phyloP scores from a whole-genome alignment of 2,113 vertebrate genomes.

The Xiphophorus maculatus region DNA sequence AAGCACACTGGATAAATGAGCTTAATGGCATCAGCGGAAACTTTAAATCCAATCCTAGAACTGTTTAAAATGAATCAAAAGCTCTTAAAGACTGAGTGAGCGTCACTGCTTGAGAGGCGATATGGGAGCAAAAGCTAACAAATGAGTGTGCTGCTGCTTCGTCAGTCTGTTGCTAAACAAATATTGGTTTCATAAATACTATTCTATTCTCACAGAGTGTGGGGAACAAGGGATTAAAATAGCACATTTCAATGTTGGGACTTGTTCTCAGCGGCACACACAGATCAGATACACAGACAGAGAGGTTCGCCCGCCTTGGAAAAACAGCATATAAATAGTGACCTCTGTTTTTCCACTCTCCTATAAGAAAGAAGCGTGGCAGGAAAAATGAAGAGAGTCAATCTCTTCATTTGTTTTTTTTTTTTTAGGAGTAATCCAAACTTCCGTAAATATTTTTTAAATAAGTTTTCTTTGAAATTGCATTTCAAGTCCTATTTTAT shows the following conservation, averaged over 20 bases:
- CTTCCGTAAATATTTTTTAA: not conserved
- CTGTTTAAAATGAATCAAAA: constrained; percentile 41
- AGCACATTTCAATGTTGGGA: constrained; percentile 55
- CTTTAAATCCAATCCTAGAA: constrained; percentile 52
- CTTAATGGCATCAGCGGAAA: constrained; percentile 48
- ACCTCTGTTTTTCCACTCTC: constrained; percentile 44
- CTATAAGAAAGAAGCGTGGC: constrained; percentile 26
- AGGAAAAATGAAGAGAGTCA: constrained; percentile 21
- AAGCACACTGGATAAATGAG: constrained; percentile 42
- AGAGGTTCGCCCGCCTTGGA: constrained; percentile 51
- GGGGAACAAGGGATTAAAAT: constrained; percentile 61
- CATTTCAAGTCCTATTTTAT: not conserved
- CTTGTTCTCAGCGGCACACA: constrained; percentile 37
- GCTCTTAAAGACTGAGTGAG: constrained; percentile 13
- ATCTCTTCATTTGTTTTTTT: constrained; percentile 26
- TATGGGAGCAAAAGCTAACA: constrained; percentile 39
- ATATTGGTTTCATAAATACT: constrained; percentile 51
- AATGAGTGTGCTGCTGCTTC: constrained; percentile 31
- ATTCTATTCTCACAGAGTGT: constrained; percentile 45
- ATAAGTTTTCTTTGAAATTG: not conserved
- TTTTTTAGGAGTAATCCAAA: constrained; percentile 29
- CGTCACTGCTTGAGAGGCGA: constrained; percentile 25
- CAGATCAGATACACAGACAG: constrained; percentile 33
- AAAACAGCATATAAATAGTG: constrained; percentile 57
- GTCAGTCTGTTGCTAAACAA: constrained; percentile 37